These are phyloP conservation scores for Lacerta agilis DNA, from an alignment of 2,797 vertebrate species.

Conservation along the genomic window DNA sequence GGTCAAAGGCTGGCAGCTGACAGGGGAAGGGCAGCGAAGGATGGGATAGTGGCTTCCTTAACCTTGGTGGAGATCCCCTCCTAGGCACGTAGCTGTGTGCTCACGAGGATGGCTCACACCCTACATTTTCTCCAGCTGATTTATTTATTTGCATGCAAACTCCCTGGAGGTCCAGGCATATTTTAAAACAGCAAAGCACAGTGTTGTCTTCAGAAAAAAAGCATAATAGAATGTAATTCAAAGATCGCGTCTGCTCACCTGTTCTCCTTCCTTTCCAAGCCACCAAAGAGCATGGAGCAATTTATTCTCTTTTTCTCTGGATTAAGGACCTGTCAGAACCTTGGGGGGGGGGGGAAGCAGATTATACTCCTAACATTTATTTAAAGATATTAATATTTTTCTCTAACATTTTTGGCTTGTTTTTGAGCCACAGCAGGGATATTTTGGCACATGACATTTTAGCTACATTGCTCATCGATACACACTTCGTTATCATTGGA, in stretches of 20 bases:
- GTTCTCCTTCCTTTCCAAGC: neutral
- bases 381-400: neutral
- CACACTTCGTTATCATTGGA: rapidly evolving
- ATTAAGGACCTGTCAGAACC: neutral
- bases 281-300: neutral
- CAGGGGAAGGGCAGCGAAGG: no score
- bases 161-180: neutral
- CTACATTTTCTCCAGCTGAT: neutral
- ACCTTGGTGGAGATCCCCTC: no score
- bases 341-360: neutral
- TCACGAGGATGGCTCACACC: no score
- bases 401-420: slow-evolving; percentile 12
- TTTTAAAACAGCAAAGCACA: neutral
- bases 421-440: slow-evolving; percentile 10
- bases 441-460: slow-evolving; percentile 7
- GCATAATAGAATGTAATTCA: slow-evolving; percentile 42
- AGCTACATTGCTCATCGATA: neutral
- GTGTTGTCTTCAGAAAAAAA: neutral
- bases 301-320: slow-evolving; percentile 31
- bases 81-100: no score
- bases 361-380: slow-evolving; percentile 15
- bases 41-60: no score
- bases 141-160: neutral
- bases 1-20: no score
- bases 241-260: slow-evolving; percentile 5